These are phyloP conservation scores for Oncorhynchus gorbuscha DNA, from an alignment of 2,113 vertebrate species.

Conservation along the genomic window DNA sequence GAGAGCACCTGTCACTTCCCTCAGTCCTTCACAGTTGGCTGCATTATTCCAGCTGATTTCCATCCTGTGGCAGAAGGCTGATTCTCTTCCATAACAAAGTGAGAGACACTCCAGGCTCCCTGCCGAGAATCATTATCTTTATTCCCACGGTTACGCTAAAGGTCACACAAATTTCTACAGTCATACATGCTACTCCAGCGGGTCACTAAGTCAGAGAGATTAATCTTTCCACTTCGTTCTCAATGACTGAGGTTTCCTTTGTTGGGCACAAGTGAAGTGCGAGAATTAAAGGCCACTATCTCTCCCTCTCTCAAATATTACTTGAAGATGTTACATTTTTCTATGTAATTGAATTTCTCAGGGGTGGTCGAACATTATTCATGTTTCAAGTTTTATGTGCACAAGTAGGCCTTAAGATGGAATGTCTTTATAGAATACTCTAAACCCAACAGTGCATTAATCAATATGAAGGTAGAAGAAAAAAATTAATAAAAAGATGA, in stretches of 20 bases:
- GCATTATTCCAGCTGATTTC: slow-evolving; percentile 59
- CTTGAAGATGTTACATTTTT: slow-evolving; percentile 30
- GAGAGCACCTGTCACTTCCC: slow-evolving; percentile 48
- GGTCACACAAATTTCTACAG: slow-evolving; percentile 62
- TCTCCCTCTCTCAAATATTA: slow-evolving; percentile 21
- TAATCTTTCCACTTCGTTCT: slow-evolving; percentile 39
- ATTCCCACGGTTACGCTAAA: slow-evolving; percentile 52
- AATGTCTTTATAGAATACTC: too few species aligned
- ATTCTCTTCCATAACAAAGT: slow-evolving; percentile 65
- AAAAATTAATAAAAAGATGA: too few species aligned
- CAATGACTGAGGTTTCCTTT: slow-evolving; percentile 27
- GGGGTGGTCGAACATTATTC: slow-evolving; percentile 18
- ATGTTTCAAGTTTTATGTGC: too few species aligned
- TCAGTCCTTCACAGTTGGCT: slow-evolving; percentile 66
- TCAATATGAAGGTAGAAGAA: too few species aligned
- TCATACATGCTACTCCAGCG: slow-evolving; percentile 33
- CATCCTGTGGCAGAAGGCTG: slow-evolving; percentile 53
- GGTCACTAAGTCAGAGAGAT: slow-evolving; percentile 48
- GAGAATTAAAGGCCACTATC: slow-evolving; percentile 48
- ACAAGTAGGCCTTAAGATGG: too few species aligned
- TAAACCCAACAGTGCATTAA: too few species aligned
- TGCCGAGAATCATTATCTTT: slow-evolving; percentile 64
- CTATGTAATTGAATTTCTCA: slow-evolving; percentile 39
- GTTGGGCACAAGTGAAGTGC: slow-evolving; percentile 31
- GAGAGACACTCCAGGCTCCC: slow-evolving; percentile 57